Percentiles rank a stretch among this genome's conserved stretches.
These are phyloP conservation scores for Drosophila seclusa DNA, from an alignment of 2,888 invertebrate species.

Conservation along the genomic window DNA sequence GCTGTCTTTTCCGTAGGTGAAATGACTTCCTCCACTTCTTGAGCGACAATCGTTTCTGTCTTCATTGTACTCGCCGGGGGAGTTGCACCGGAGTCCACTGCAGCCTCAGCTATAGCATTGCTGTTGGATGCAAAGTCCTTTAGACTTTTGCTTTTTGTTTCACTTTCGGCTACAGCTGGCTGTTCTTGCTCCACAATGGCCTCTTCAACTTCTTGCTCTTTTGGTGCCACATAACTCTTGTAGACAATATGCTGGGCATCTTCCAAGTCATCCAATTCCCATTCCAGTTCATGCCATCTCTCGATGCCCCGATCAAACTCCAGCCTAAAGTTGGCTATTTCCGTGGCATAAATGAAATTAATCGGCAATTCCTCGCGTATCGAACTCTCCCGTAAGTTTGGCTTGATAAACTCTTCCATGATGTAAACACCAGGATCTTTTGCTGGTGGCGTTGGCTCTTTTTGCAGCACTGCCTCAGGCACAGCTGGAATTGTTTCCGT, in stretches of 20 bases:
- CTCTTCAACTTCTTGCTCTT: slow-evolving; percentile 11
- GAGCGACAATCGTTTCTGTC: not conserved
- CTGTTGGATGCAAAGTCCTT: not conserved
- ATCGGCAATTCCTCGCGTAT: slow-evolving; percentile 74
- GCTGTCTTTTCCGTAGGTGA: not conserved
- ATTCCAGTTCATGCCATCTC: slow-evolving; percentile 64
- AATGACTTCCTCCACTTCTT: not conserved
- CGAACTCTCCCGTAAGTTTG: slow-evolving; percentile 76
- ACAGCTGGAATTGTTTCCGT: not conserved
- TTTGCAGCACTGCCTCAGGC: slow-evolving; percentile 5
- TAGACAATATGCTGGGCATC: slow-evolving; percentile 66
- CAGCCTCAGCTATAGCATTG: not conserved
- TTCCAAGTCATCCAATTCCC: slow-evolving; percentile 53
- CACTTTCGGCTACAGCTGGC: not conserved
- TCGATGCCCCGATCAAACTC: slow-evolving; percentile 67
- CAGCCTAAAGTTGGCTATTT: slow-evolving; percentile 77
- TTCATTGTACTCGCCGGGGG: no score
- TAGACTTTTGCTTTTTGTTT: not conserved
- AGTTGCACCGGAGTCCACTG: not conserved
- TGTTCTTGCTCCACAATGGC: not conserved
- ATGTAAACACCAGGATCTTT: slow-evolving; percentile 72
- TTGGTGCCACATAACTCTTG: slow-evolving; percentile 69
- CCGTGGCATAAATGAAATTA: slow-evolving; percentile 70
- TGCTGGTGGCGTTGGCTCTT: slow-evolving; percentile 50
- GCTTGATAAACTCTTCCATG: slow-evolving; percentile 83